Base-by-base conservation (phyloP, 2,113 vertebrate genomes). In the Muntiacus reevesi region DNA sequence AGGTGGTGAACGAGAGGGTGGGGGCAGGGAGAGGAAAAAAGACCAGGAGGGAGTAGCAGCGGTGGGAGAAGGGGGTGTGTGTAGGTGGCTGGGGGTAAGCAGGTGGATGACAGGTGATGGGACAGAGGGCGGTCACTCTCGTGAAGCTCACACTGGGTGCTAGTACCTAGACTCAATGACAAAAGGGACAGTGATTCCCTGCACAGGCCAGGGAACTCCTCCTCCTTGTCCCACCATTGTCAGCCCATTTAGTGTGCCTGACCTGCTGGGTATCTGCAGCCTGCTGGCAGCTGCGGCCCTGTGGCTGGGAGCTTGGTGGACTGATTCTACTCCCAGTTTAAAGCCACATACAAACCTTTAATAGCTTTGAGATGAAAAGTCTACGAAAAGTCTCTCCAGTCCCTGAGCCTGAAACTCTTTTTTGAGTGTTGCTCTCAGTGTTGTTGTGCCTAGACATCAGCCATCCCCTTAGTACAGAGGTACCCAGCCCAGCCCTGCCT, bases 21-120 rank as follows among this genome's bases (percentile, higher is more conserved):
- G 54, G 43, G 23, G 17, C 8, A 33, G 36, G 1, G 36, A 43
- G 33, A 43, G 28, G 27, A 8, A 4, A 8, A 30, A 19, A 40
- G n/a, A 23, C 17, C 25, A 23, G 11, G 40, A 15, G 7, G 16
- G 19, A 9, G 21, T 5, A 25, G 21, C 3, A 16, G 43, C 10
- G 3, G 30, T 0, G 11, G 23, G 23, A 43, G 2, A 79, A 10
- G 14, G 4, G 43, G 6, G 17, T 28, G n/a, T 0, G 2, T 12
- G 30, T 25, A 33, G 28, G 28, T n/a, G 28, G 28, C 6, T 62
- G 33, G 3, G 27, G 7, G 10, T 45, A 15, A 40, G 23, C 0
- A 2, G 64, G n/a, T n/a, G 55, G 28, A 17, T 2, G 19, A 67
- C 19, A 60, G n/a, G 21, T 21, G 19, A 81, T 1, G 21, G 45